Percentiles rank a stretch among this genome's conserved stretches.
Evolutionary conservation across 2,888 invertebrate species (phyloP).

Genomic region (Lithophane socia): DNA sequence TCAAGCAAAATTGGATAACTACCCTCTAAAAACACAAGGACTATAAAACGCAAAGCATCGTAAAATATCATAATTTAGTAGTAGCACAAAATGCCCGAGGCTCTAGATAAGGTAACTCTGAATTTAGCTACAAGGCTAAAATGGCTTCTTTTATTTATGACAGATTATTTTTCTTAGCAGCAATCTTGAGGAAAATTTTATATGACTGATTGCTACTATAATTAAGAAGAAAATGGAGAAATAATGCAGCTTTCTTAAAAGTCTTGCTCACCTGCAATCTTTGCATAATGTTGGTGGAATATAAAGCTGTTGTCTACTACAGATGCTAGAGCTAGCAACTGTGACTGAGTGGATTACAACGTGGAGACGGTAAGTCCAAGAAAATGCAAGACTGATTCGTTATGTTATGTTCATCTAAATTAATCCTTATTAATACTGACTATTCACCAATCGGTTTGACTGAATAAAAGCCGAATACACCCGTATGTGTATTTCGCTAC

Average conservation of each 20-base stretch:
- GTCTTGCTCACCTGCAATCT: conserved; percentile 29
- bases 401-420: no score
- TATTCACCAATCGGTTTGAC: neutral
- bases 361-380: neutral
- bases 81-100: conserved; percentile 65
- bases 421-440: neutral
- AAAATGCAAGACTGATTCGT: neutral
- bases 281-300: neutral
- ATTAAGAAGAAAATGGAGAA: conserved; percentile 14
- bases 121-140: conserved; percentile 40
- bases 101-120: conserved; percentile 60
- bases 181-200: conserved; percentile 27
- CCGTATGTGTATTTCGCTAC: neutral
- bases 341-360: neutral
- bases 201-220: conserved; percentile 30
- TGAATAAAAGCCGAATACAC: neutral
- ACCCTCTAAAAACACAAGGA: conserved; percentile 38
- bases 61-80: conserved; percentile 48
- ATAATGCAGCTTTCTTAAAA: conserved; percentile 1
- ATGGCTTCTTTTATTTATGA: conserved; percentile 38
- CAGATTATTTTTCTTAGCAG: conserved; percentile 45
- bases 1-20: conserved; percentile 37
- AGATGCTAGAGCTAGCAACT: neutral
- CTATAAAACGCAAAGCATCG: conserved; percentile 44
- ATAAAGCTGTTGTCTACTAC: conserved; percentile 1